Percentiles rank a stretch among this genome's conserved stretches.
phyloP scores from a whole-genome alignment of 2,888 invertebrate species.

The Aromia moschata region DNA sequence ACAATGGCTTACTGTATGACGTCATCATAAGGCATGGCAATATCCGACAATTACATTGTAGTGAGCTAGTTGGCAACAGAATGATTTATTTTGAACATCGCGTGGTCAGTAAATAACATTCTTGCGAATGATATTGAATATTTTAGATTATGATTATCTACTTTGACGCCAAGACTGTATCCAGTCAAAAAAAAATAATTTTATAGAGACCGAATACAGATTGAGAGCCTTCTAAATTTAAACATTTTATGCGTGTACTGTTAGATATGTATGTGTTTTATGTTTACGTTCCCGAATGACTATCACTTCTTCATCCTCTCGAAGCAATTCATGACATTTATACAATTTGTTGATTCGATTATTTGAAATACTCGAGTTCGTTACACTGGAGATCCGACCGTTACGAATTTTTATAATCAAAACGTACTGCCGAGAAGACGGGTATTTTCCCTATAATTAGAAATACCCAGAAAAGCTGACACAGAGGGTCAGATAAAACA shows the following conservation, averaged over 20 bases:
- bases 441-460: too few relatives aligned
- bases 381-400: constrained; percentile 6
- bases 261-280: constrained; percentile 18
- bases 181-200: constrained; percentile 18
- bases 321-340: constrained; percentile 13
- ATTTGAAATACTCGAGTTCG: constrained; percentile 7
- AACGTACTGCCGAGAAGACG: too few relatives aligned
- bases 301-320: constrained; percentile 19
- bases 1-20: too few relatives aligned
- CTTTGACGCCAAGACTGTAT: constrained; percentile 17
- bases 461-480: background rate
- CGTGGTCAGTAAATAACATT: background rate
- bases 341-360: constrained; percentile 12
- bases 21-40: too few relatives aligned
- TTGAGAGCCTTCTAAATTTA: constrained; percentile 28
- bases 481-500: too few relatives aligned
- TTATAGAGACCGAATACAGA: constrained; percentile 18
- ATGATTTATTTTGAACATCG: constrained; percentile 4
- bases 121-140: constrained; percentile 16
- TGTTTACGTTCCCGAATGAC: constrained; percentile 18
- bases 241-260: constrained; percentile 14
- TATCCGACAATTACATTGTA: background rate
- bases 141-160: constrained; percentile 18
- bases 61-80: background rate
- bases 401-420: too few relatives aligned